Conservation (phyloP, 2,888 invertebrate species). For the Lycophotia porphyrea region DNA sequence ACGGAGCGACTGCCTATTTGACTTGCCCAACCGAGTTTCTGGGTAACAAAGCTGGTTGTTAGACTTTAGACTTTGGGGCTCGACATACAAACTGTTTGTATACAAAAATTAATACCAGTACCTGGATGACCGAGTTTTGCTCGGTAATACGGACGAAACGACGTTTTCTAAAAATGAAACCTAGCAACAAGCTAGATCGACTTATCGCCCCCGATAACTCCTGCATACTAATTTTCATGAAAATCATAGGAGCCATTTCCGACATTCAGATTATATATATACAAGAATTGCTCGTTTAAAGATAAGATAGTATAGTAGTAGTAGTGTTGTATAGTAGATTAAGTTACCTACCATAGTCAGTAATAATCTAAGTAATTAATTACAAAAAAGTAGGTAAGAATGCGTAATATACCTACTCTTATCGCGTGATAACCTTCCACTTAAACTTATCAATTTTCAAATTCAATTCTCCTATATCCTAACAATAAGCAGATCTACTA, state of each 20-base stretch:
- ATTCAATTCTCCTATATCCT: background rate
- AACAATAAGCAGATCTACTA: background rate
- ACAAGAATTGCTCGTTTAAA: too few relatives aligned
- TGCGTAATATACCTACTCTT: background rate
- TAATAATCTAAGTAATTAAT: constrained; percentile 26
- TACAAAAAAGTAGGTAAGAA: constrained; percentile 21
- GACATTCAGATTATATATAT: too few relatives aligned
- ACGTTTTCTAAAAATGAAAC: too few relatives aligned
- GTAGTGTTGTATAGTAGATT: too few relatives aligned
- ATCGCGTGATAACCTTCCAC: background rate
- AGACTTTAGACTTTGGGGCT: background rate
- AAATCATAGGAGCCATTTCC: too few relatives aligned
- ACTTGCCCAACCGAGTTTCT: background rate
- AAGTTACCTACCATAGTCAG: constrained; percentile 9
- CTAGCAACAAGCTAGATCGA: too few relatives aligned
- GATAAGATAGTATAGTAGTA: too few relatives aligned
- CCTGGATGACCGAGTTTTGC: too few relatives aligned
- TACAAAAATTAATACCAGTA: constrained; percentile 11
- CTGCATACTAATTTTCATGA: too few relatives aligned
- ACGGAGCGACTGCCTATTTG: background rate
- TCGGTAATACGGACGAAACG: too few relatives aligned
- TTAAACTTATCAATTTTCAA: background rate
- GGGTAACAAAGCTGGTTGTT: background rate
- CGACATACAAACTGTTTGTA: background rate
- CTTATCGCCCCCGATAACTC: too few relatives aligned